These are phyloP conservation scores for Geodia barretti DNA, from an alignment of 37 sponge, comb jelly and placozoan species.

Conservation along the genomic window DNA sequence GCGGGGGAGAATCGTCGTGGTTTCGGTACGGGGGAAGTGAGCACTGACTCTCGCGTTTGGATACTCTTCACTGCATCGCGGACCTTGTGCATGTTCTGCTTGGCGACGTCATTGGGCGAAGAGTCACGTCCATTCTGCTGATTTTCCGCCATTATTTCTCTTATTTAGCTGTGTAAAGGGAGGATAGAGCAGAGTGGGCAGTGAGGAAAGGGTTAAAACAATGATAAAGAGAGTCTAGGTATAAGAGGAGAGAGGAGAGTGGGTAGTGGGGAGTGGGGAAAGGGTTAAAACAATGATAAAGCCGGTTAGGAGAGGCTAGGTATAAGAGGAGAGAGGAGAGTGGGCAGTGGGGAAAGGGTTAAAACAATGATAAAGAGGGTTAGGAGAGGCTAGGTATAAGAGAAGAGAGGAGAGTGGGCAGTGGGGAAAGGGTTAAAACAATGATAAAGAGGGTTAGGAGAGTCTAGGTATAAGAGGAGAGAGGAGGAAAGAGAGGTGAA, in stretches of 20 bases:
- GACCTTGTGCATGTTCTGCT: not conserved
- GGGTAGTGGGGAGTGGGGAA: not conserved
- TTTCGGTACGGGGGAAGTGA: not conserved
- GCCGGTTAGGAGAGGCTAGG: not conserved
- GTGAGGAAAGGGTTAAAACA: constrained; percentile 9
- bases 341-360: constrained; percentile 15
- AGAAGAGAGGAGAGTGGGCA: not conserved
- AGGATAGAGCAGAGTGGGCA: not conserved
- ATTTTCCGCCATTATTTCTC: not conserved
- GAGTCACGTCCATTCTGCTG: not conserved
- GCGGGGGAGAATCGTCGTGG: not conserved
- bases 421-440: not conserved
- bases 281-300: not conserved
- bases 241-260: not conserved
- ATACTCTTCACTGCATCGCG: not conserved
- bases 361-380: constrained; percentile 23
- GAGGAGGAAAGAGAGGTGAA: not conserved
- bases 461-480: not conserved
- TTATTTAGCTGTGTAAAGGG: too few relatives aligned
- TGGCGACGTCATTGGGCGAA: not conserved
- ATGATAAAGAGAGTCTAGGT: constrained; percentile 5
- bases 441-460: not conserved
- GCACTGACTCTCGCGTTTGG: not conserved
- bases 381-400: constrained; percentile 19
- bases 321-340: constrained; percentile 2